These are phyloP conservation scores for Gambelia wislizenii DNA, from an alignment of 2,797 vertebrate species.

Conservation along the genomic window DNA sequence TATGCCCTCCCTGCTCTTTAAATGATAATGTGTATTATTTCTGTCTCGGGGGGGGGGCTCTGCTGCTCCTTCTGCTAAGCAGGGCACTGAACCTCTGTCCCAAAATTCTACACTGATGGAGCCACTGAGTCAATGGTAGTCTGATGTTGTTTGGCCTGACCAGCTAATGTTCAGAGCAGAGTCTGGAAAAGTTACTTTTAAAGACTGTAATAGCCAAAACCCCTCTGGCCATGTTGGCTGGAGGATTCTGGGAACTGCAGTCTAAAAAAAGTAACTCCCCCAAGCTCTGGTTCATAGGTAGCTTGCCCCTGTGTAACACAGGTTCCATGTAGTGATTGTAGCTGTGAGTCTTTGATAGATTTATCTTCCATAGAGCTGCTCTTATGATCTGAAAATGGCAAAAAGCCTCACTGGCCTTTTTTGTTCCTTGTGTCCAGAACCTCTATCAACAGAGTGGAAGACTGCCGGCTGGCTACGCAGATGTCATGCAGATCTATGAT, in stretches of 20 bases:
- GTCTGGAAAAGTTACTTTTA: too few relatives aligned
- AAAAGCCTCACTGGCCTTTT: background rate
- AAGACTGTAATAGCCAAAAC: too few relatives aligned
- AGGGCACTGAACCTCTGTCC: too few relatives aligned
- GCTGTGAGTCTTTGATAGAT: background rate
- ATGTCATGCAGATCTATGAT: slow-evolving; percentile 63
- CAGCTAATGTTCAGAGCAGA: background rate
- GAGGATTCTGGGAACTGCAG: too few relatives aligned
- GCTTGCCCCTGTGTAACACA: too few relatives aligned
- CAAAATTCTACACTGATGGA: background rate
- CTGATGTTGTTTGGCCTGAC: background rate
- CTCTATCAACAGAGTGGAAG: slow-evolving; percentile 22
- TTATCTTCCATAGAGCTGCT: background rate
- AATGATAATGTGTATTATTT: background rate
- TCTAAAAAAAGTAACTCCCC: too few relatives aligned
- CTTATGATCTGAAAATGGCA: background rate
- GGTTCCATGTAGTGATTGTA: background rate
- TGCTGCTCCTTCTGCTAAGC: background rate
- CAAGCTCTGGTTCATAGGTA: too few relatives aligned
- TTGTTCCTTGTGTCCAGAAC: background rate
- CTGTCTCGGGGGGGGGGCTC: background rate
- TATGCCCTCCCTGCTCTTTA: background rate
- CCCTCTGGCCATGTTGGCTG: too few relatives aligned
- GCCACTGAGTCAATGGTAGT: background rate
- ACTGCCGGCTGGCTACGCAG: slow-evolving; percentile 43